Evolutionary conservation across 2,797 vertebrate genomes (phyloP).

Genomic region (Chelonia mydas): DNA sequence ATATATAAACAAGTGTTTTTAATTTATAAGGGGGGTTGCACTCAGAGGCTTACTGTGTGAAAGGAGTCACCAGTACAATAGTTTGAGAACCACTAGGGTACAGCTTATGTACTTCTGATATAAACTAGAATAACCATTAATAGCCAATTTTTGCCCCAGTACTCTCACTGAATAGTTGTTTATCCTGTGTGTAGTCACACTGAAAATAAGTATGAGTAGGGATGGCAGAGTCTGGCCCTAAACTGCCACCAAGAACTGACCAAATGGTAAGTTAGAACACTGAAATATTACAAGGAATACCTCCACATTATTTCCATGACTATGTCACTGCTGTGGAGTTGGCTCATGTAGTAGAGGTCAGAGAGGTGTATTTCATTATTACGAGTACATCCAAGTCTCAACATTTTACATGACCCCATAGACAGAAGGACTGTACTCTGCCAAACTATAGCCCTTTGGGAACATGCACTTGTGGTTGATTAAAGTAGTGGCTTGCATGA

Average conservation of each 20-base stretch:
- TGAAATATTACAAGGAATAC: not conserved
- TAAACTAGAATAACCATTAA: not conserved
- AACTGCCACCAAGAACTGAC: not conserved
- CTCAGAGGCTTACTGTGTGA: no score
- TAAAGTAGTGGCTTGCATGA: constrained; percentile 62
- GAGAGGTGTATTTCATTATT: constrained; percentile 13
- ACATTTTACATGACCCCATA: constrained; percentile 53
- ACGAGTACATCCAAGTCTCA: constrained; percentile 25
- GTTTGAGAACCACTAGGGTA: not conserved
- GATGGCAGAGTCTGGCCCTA: not conserved
- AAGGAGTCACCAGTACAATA: no score
- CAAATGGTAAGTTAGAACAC: not conserved
- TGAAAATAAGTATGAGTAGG: not conserved
- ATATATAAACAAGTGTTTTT: no score
- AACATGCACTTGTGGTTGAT: constrained; percentile 53
- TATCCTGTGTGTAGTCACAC: not conserved
- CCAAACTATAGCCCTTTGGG: constrained; percentile 46
- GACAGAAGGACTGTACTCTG: constrained; percentile 49
- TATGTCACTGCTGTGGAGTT: not conserved
- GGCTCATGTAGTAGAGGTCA: constrained; percentile 9
- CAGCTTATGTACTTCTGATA: not conserved
- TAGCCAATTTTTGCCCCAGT: not conserved
- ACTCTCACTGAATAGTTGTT: not conserved
- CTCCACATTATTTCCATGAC: not conserved
- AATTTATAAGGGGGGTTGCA: no score